phyloP scores from a whole-genome alignment of 2,888 invertebrate genomes.

The Magallana nippona region DNA sequence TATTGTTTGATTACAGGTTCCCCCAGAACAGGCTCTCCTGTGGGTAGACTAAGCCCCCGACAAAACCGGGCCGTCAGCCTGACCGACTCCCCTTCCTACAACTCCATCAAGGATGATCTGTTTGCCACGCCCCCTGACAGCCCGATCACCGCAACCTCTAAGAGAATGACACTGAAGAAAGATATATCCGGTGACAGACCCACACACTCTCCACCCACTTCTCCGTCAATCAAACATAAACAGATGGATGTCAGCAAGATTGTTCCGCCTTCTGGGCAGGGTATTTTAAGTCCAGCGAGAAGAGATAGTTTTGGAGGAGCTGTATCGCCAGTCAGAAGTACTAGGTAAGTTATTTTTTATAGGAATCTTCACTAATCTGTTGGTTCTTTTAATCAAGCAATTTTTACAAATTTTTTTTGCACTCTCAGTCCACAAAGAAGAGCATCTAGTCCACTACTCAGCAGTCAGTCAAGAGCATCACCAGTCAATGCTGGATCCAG shows the following conservation, averaged over 20 bases:
- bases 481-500: slow-evolving; percentile 54
- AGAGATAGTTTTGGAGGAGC: slow-evolving; percentile 55
- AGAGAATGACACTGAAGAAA: slow-evolving; percentile 65
- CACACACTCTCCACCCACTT: slow-evolving; percentile 66
- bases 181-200: slow-evolving; percentile 70
- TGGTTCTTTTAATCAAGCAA: not conserved
- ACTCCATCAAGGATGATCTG: slow-evolving; percentile 62
- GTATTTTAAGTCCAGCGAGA: slow-evolving; percentile 37
- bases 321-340: slow-evolving; percentile 61
- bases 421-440: slow-evolving; percentile 45
- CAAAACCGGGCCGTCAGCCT: slow-evolving; percentile 32
- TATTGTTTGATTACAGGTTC: slow-evolving; percentile 41
- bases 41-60: slow-evolving; percentile 45
- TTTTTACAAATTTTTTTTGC: not conserved
- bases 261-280: slow-evolving; percentile 34
- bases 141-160: slow-evolving; percentile 52
- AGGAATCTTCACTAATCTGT: not conserved
- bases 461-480: slow-evolving; percentile 55
- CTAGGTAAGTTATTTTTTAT: slow-evolving; percentile 52
- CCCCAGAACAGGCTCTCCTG: slow-evolving; percentile 61
- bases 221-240: slow-evolving; percentile 57
- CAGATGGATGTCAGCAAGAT: slow-evolving; percentile 42
- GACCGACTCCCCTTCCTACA: slow-evolving; percentile 62
- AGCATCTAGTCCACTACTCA: slow-evolving; percentile 52
- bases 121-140: slow-evolving; percentile 73